Evolutionary conservation across 2,113 vertebrate genomes (phyloP).

Genomic region (Heterochromis multidens): DNA sequence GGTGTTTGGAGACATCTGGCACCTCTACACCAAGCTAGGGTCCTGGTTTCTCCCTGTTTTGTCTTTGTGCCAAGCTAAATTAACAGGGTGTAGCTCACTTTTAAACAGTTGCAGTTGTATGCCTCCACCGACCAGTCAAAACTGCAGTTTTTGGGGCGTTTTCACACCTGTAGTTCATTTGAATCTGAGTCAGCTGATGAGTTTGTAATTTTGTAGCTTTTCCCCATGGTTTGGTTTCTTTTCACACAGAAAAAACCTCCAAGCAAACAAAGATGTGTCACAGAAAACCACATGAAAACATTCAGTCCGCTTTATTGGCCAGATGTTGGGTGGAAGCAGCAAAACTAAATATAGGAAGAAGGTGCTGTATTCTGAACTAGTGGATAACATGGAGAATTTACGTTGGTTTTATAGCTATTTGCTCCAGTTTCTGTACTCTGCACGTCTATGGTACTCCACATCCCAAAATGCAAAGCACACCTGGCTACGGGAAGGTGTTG

Average conservation of each 20-base stretch:
- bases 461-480: not conserved
- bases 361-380: not conserved
- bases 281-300: not conserved
- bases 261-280: not conserved
- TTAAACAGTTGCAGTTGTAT: not conserved
- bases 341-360: not conserved
- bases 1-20: not conserved
- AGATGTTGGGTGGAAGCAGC: not conserved
- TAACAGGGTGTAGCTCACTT: not conserved
- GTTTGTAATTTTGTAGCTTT: not conserved
- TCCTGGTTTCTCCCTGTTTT: not conserved
- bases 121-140: not conserved
- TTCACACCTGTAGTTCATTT: not conserved
- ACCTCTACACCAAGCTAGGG: not conserved
- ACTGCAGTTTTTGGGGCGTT: not conserved
- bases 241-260: not conserved
- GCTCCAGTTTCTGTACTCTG: not conserved
- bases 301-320: not conserved
- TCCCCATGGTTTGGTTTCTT: not conserved
- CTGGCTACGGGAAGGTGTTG: not conserved
- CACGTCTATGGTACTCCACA: not conserved
- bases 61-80: not conserved
- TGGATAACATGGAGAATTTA: not conserved
- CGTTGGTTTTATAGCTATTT: not conserved
- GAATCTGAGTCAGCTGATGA: not conserved